Conservation (phyloP, 2,797 vertebrate species). For the Anas georgica region DNA sequence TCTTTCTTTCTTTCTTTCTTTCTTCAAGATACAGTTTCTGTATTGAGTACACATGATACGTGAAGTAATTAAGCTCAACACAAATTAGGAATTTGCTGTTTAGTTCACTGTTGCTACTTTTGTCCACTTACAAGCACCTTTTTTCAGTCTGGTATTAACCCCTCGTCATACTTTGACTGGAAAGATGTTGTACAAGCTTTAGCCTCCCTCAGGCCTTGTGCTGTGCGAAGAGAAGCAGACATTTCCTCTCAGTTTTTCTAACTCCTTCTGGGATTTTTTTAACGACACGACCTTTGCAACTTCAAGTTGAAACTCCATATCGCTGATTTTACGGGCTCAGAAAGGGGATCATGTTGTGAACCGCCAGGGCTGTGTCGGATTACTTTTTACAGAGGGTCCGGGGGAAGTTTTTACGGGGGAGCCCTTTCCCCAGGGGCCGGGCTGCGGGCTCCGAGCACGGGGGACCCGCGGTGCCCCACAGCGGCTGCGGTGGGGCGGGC, state of each 20-base stretch:
- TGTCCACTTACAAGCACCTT: not conserved
- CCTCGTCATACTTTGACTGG: fast-evolving
- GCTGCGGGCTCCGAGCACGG: fast-evolving
- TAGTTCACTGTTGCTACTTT: not conserved
- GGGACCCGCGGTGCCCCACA: not conserved
- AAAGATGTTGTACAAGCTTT: not conserved
- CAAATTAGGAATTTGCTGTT: not conserved
- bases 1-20: not conserved
- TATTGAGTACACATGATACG: not conserved
- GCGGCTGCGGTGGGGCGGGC: fast-evolving
- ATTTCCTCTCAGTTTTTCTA: not conserved
- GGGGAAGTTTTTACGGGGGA: fast-evolving
- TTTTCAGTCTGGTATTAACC: not conserved
- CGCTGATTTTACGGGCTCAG: fast-evolving
- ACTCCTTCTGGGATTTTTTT: not conserved
- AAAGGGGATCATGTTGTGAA: fast-evolving
- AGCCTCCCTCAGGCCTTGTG: not conserved
- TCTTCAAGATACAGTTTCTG: not conserved
- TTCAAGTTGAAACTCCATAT: not conserved
- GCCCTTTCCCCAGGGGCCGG: not conserved
- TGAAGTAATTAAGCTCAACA: not conserved
- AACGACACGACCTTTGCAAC: not conserved
- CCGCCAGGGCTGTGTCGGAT: fast-evolving
- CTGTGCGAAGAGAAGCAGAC: not conserved
- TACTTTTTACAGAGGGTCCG: not conserved